These are phyloP conservation scores for Drosophila lacertosa DNA, from an alignment of 1,140 invertebrate species.

Conservation along the genomic window DNA sequence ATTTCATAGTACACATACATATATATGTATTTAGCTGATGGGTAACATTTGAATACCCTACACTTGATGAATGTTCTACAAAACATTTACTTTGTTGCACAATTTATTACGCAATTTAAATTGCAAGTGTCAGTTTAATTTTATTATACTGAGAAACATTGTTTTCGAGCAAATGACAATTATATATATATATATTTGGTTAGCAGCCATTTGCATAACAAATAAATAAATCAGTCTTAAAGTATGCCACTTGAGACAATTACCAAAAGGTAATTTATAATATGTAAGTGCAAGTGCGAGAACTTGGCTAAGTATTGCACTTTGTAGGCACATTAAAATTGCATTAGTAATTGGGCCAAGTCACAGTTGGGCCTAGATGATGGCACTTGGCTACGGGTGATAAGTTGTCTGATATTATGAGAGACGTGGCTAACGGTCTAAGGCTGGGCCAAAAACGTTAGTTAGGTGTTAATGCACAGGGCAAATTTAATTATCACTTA, in stretches of 20 bases:
- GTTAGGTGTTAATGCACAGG: constrained; percentile 66
- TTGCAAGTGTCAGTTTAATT: not conserved
- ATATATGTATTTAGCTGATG: constrained; percentile 5
- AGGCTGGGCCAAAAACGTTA: constrained; percentile 53
- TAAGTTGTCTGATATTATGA: constrained; percentile 48
- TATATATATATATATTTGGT: not conserved
- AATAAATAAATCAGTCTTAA: constrained; percentile 40
- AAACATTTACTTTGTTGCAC: too few relatives aligned
- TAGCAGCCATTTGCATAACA: constrained; percentile 55
- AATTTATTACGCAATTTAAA: constrained; percentile 2
- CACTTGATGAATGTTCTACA: too few relatives aligned
- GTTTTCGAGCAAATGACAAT: not conserved
- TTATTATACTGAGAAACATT: not conserved
- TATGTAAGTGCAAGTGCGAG: constrained; percentile 14
- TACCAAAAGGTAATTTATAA: constrained; percentile 7
- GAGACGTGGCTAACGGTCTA: constrained; percentile 21
- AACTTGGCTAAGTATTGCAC: constrained; percentile 13
- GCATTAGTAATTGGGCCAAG: constrained; percentile 45
- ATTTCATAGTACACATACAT: not conserved
- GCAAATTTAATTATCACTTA: constrained; percentile 76
- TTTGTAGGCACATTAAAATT: constrained; percentile 64
- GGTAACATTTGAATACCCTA: constrained; percentile 16
- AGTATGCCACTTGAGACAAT: constrained; percentile 4
- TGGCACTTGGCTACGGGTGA: constrained; percentile 19
- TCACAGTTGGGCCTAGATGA: constrained; percentile 3